Percentiles rank a stretch among this genome's conserved stretches.
phyloP scores from a whole-genome alignment of 2,113 vertebrate genomes.

The Ellobius talpinus region DNA sequence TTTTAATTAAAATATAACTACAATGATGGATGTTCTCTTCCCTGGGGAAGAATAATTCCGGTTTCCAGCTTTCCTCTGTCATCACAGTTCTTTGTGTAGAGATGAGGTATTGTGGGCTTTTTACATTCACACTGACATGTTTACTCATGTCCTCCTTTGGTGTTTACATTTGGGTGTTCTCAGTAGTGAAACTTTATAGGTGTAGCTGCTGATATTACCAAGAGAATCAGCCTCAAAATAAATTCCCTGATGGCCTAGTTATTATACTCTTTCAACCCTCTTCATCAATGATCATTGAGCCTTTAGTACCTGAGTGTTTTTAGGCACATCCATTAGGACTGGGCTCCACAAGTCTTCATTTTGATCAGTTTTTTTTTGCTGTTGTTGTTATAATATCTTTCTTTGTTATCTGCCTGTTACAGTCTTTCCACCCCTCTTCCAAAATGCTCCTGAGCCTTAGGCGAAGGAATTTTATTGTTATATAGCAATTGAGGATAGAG shows the following conservation, averaged over 20 bases:
- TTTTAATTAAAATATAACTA: background rate
- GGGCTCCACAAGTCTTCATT: background rate
- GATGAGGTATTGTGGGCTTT: background rate
- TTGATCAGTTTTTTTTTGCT: background rate
- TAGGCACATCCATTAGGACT: background rate
- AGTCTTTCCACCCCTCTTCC: background rate
- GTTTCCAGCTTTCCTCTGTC: background rate
- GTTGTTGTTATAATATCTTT: background rate
- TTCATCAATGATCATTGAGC: background rate
- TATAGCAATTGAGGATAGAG: background rate
- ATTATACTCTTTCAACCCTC: background rate
- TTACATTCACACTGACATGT: background rate
- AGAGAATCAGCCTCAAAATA: background rate
- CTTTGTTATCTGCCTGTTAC: background rate
- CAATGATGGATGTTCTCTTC: background rate
- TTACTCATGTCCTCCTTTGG: background rate
- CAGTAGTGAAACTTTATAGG: no score
- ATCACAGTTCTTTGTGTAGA: background rate
- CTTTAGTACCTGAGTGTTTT: background rate
- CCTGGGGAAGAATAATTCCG: background rate
- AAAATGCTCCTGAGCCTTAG: background rate
- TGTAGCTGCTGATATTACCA: background rate
- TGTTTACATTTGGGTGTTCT: background rate
- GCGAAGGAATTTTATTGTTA: background rate
- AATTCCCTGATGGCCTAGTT: background rate